phyloP scores from a whole-genome alignment of 2,888 invertebrate species.

The Helleia helle region DNA sequence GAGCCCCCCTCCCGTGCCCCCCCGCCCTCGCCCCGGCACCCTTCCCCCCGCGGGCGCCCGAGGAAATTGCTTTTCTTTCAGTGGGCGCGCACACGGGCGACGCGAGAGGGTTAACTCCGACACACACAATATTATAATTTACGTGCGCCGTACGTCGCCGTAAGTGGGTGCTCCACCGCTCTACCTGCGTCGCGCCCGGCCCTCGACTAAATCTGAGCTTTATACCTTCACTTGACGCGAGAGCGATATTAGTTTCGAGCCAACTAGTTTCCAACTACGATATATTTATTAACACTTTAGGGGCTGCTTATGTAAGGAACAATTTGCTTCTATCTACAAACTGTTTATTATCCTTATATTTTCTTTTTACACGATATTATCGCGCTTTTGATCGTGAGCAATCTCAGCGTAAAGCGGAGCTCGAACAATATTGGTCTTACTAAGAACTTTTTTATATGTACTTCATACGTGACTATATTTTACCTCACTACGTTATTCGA shows the following conservation, averaged over 20 bases:
- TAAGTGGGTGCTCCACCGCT: slow-evolving; percentile 71
- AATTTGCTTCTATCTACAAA: slow-evolving; percentile 1
- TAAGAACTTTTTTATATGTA: not conserved
- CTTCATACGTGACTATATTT: not conserved
- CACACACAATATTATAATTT: slow-evolving; percentile 74
- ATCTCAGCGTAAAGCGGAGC: not conserved
- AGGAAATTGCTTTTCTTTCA: slow-evolving; percentile 75
- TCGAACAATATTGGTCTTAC: slow-evolving; percentile 1
- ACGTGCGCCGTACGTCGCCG: slow-evolving; percentile 71
- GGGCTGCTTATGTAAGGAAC: slow-evolving; percentile 14
- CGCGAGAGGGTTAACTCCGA: slow-evolving; percentile 67
- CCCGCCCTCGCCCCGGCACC: slow-evolving; percentile 49
- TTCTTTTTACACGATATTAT: not conserved
- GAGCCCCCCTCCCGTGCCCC: slow-evolving; percentile 31
- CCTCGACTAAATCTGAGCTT: slow-evolving; percentile 72
- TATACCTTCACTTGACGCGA: slow-evolving; percentile 74
- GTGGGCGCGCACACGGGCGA: slow-evolving; percentile 66
- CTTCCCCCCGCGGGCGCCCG: slow-evolving; percentile 39
- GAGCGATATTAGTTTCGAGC: slow-evolving; percentile 71
- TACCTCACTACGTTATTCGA: no score
- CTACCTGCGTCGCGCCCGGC: slow-evolving; percentile 66
- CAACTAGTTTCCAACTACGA: slow-evolving; percentile 64
- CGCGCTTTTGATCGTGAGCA: slow-evolving; percentile 2
- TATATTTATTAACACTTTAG: slow-evolving; percentile 63
- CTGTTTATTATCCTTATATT: not conserved